phyloP scores from a whole-genome alignment of 2,797 vertebrate genomes.

The Labroides dimidiatus region DNA sequence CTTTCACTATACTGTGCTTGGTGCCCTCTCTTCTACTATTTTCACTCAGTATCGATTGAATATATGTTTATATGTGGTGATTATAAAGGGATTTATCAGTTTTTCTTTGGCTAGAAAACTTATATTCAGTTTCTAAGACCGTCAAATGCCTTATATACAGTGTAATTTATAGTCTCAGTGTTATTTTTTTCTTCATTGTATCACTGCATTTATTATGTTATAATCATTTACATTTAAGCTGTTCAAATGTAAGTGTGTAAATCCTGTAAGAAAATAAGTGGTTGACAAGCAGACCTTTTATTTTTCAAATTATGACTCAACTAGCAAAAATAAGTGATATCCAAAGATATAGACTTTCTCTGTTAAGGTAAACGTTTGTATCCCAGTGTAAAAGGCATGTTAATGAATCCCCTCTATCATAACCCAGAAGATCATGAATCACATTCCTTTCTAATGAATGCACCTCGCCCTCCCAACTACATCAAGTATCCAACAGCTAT shows the following conservation, averaged over 20 bases:
- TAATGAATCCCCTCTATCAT: conserved; percentile 49
- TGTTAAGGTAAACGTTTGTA: conserved; percentile 12
- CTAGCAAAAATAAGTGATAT: neutral
- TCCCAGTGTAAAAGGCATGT: conserved; percentile 23
- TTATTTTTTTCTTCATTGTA: neutral
- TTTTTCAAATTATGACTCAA: neutral
- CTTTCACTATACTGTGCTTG: neutral
- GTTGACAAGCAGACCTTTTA: neutral
- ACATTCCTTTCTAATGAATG: conserved; percentile 79
- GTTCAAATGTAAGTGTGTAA: too few species aligned
- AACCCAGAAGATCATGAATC: conserved; percentile 61
- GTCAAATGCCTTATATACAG: neutral
- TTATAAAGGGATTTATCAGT: too few species aligned
- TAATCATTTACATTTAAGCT: conserved; percentile 1
- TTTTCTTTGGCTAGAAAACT: too few species aligned
- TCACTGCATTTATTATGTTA: too few species aligned
- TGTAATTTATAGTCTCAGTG: neutral
- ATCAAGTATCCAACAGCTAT: conserved; percentile 26
- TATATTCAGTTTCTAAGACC: neutral
- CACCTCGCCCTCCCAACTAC: conserved; percentile 59
- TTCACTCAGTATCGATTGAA: neutral
- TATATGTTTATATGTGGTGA: too few species aligned
- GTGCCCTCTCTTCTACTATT: conserved; percentile 1
- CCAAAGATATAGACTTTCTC: neutral
- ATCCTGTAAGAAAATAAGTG: neutral